Evolutionary conservation across 2,797 vertebrate genomes (phyloP), one percentile per base, ranked within the genome.

Genomic region (Nyctalus aviator): DNA sequence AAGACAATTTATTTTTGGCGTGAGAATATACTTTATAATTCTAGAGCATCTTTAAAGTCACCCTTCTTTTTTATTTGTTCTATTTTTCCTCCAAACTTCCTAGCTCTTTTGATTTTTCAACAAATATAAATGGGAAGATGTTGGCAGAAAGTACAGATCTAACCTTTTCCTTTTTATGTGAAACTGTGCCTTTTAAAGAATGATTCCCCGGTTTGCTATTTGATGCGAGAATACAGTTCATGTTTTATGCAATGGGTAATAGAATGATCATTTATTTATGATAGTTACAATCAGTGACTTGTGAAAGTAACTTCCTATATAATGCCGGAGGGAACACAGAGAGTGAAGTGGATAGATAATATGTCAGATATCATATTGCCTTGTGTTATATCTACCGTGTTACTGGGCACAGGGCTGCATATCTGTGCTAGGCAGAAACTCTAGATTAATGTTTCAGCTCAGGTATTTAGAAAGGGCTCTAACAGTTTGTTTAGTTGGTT

Each of bases 21-120:
- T 93, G 41, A 77, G 41, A 88, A 55, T 68, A 68, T 68, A 15
- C 30, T 86, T 83, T 21, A 57, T 15, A 48, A 44, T 77, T 82
- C n/a, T 46, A n/a, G 6, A 78, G 3, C 15, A 79, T 46, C 17
- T 12, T 55, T 13, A 83, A 83, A 44, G 17, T 75, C 8, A 9
- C 30, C 4, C 14, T 90, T 78, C 18, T 35, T 48, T 64, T 23
- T 20, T 13, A 37, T 53, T 88, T 84, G 17, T n/a, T 37, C 57
- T 78, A 9, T 69, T 48, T 77, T 85, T 20, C 21, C 9, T 66
- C 7, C 12, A 89, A 79, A 81, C 15, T 46, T 37, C 4, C 18
- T 15, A 13, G 1, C 7, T 55, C 12, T 57, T 94, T 82, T 69
- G 20, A 23, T 75, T 88, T 30, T 30, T 84, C 81, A 64, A 55